Base-by-base conservation (phyloP, 92 coral and sea anemone genomes). In the Epizoanthus ramosus region DNA sequence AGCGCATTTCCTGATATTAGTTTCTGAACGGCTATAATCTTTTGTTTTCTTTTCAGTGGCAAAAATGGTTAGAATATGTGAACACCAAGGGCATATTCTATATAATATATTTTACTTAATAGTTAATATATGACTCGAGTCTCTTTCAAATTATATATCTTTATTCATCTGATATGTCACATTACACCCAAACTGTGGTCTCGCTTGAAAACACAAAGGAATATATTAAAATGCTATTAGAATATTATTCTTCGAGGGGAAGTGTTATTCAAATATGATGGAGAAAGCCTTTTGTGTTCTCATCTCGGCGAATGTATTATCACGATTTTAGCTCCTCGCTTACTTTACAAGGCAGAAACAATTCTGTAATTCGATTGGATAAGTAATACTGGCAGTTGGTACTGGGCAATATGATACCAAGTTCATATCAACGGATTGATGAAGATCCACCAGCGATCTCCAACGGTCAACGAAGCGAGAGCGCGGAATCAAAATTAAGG, bases 361-460 rank as follows among this genome's bases (percentile, higher is more conserved):
- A 37, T 18, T 21, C 21, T 4, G 3, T 22, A 60, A 13, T 10
- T 35, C 5, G 23, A 4, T 19, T 14, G n/a, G 35, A 60, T 57
- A 14, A 0, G 19, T 68, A 3, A 59, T 22, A 37, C 8, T 77
- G 9, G 14, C 22, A 23, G 57, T 12, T 15, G 17, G 35, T 6
- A 28, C 8, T 2, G 41, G 82, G 58, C 75, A 89, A 28, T 25
- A 93, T 93, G 97, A 88, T 93, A 84, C 91, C 90, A 12, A 85
- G 92, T 37, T 93, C 97, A 0, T 93, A 93, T 74, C 70, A 91
- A 45, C 92, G 91, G 5, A 93, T 93, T 65, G 87, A 87, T 33
- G 87, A 88, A 43, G 92, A 93, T 66, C 80, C 89, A 19, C 80
- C 89, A 19, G 91, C 87, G 41, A 60, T 81, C 52, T 74, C 87